Evolutionary conservation across 1,140 invertebrate genomes (phyloP), one percentile per base, ranked within the genome.

Genomic region (Penaeus indicus): DNA sequence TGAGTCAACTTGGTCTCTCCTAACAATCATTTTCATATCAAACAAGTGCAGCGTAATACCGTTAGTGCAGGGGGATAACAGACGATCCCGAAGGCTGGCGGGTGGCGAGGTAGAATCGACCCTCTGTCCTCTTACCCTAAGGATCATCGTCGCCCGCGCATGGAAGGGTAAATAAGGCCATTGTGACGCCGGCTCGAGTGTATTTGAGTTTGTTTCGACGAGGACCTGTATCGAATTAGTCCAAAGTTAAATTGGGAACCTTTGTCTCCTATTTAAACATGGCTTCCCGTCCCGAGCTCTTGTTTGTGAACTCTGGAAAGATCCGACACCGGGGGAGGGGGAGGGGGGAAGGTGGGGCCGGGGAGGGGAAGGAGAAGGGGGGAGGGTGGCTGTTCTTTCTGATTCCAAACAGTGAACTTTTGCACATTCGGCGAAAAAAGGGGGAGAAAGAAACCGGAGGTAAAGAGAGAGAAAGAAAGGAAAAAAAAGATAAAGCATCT

Each of bases 11-110:
- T 60, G 87, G 87, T 60, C 63, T 64, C 81, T 84, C 88, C 83
- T 89, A 84, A 89, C 88, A 89, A 89, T 89, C 88, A 89, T 89
- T 89, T 89, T 89, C 88, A 85, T 89, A 89, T 89, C 88, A 89
- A 89, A 89, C 88, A 89, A 89, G 78, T 89, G 88, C 84, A 75
- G 63, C 88, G 88, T 89, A 89, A 89, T 89, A 85, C 83, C 75
- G 83, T 89, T 85, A 85, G 84, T 54, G n/a, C 47, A 72, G 8
- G 21, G 60, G 75, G 27, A 18, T 27, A 18, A 32, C 54, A 19
- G 16, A 60, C 64, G 42, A 63, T 64, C 63, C n/a, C 88, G 8
- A 61, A 60, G 47, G 22, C 64, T 25, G 25, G 69, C 81, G 25
- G 16, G 25, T 18, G 60, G 27, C 69, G 64, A 11, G n/a, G 69